Percentiles rank a stretch among this genome's conserved stretches.
Evolutionary conservation across 2,113 vertebrate species (phyloP).

Genomic region (Lepus americanus): DNA sequence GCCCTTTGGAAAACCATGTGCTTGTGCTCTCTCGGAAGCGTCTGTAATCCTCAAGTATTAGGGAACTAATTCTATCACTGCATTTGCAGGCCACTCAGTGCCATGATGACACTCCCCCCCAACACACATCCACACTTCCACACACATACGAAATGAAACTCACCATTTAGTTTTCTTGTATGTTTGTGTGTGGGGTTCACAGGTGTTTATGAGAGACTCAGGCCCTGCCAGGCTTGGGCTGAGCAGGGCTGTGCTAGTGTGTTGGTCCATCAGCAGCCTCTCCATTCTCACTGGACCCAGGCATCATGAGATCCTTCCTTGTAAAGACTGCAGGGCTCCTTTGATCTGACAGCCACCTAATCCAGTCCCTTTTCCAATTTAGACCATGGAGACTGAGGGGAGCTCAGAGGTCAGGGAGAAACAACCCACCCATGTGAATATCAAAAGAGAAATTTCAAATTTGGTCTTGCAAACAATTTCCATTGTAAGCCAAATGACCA

Average conservation of each 20-base stretch:
- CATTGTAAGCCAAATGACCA: conserved; percentile 33
- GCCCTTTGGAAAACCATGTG: neutral
- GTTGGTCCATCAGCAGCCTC: neutral
- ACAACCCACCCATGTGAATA: neutral
- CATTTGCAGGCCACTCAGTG: neutral
- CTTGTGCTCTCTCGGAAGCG: neutral
- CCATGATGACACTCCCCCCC: too few relatives aligned
- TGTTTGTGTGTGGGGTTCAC: neutral
- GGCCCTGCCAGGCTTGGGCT: neutral
- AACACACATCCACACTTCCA: neutral
- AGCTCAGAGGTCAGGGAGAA: neutral
- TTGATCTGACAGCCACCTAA: neutral
- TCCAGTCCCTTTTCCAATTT: neutral
- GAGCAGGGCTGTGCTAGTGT: neutral
- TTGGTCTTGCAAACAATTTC: conserved; percentile 46
- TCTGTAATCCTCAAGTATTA: neutral
- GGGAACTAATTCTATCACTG: neutral
- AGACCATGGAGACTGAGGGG: neutral
- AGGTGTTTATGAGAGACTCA: neutral
- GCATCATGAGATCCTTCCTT: neutral
- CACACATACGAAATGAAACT: neutral
- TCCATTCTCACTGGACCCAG: neutral
- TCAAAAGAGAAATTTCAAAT: conserved; percentile 44
- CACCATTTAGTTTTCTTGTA: neutral
- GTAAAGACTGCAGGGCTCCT: neutral